Base-by-base conservation (phyloP, 2,888 invertebrate genomes). In the Pterostichus niger region DNA sequence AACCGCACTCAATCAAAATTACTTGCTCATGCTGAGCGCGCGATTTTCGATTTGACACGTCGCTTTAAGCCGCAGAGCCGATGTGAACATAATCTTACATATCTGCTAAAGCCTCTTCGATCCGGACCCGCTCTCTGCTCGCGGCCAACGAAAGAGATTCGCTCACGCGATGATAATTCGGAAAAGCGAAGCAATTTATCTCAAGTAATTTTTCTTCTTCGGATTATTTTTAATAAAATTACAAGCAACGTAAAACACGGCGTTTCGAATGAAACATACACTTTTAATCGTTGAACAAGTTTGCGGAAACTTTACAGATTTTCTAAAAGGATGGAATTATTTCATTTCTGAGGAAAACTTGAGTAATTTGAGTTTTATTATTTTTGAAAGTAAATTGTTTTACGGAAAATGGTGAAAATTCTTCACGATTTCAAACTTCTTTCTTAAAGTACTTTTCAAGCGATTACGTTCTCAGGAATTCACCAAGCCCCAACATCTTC, bases 351-450 rank as follows among this genome's bases (percentile, higher is more conserved):
- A 33, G 35, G 49, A 40, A 80, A 71, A 52, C 52, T 80, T 52
- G 68, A 68, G 68, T 80, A 80, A 68, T 80, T 80, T 68, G 49
- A 80, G 68, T 80, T 80, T 80, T 80, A 80, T 80, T 71, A 80
- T 80, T 80, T 80, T 68, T 24, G 40, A 68, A 80, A 80, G 80
- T 68, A 78, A 80, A 80, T 80, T 80, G 80, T 80, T 80, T 78
- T 71, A 71, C 71, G 54, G 71, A 13, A 64, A 35, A 59, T 44
- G 75, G 49, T 46, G 75, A 75, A 75, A 54, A 56, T 56, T 56
- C 76, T 77, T 77, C 54, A 54, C 76, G 40, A 56, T 56, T 35
- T 35, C 15, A 46, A 46, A 71, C 71, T 49, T 71, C 44, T 11
- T 46, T 40, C 17, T 15, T 10, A 35, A 64, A 35, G 64, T 35